Percentiles rank a stretch among this genome's conserved stretches.
phyloP scores from a whole-genome alignment of 2,113 vertebrate genomes.

The Eptatretus burgeri region DNA sequence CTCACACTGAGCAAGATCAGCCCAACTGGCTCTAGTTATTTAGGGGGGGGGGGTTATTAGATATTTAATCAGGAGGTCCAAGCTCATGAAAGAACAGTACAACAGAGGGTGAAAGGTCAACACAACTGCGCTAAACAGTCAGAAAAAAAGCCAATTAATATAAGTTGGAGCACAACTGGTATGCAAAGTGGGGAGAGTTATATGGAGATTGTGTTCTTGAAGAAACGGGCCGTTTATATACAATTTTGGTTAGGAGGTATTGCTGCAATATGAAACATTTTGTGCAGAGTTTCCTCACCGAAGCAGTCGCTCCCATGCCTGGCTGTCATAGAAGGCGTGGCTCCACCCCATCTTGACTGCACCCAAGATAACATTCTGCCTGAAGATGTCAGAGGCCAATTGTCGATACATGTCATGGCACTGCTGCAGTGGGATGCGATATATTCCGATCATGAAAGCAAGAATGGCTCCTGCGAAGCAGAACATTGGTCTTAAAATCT shows the following conservation, averaged over 20 bases:
- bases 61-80: too few species aligned
- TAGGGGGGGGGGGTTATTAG: too few species aligned
- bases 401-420: constrained; percentile 68
- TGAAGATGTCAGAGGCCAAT: constrained; percentile 67
- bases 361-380: constrained; percentile 74
- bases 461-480: constrained; percentile 50
- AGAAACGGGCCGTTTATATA: constrained; percentile 4
- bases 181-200: not conserved
- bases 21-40: too few species aligned
- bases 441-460: constrained; percentile 71
- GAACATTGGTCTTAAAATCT: too few species aligned
- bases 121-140: too few species aligned
- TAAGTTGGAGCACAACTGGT: not conserved
- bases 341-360: constrained; percentile 95
- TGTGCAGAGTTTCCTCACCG: constrained; percentile 29
- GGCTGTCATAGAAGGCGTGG: constrained; percentile 80
- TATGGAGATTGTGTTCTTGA: constrained; percentile 5
- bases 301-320: constrained; percentile 70
- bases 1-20: too few species aligned
- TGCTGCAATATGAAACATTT: not conserved
- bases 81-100: too few species aligned
- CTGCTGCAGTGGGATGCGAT: constrained; percentile 51
- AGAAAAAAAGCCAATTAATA: not conserved
- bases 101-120: too few species aligned
- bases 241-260: not conserved